phyloP scores from a whole-genome alignment of 2,113 vertebrate genomes.

The Dasyprocta punctata region DNA sequence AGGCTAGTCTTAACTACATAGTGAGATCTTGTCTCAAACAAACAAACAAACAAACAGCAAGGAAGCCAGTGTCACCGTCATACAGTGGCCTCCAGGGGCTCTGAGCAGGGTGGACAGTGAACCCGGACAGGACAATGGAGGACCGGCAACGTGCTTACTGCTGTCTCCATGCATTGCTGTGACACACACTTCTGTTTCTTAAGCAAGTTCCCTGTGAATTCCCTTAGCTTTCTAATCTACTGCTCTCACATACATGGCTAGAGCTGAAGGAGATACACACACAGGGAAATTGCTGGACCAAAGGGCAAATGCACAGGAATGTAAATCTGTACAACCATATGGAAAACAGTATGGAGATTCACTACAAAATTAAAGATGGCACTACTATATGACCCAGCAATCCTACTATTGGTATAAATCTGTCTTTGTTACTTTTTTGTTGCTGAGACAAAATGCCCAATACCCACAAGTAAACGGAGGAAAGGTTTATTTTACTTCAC shows the following conservation, averaged over 20 bases:
- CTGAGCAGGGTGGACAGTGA: background rate
- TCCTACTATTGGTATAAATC: background rate
- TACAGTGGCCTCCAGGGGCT: background rate
- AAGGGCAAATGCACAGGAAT: background rate
- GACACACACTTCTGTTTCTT: background rate
- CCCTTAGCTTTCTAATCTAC: background rate
- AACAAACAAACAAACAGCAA: background rate
- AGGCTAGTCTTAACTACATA: no score
- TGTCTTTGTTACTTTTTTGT: background rate
- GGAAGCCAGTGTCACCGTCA: rapidly evolving
- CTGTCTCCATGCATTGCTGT: background rate
- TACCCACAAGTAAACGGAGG: background rate
- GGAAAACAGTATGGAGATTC: background rate
- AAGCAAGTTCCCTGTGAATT: background rate
- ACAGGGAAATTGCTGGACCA: background rate
- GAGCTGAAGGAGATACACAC: background rate
- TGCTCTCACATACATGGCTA: background rate
- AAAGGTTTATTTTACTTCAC: background rate
- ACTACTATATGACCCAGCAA: background rate
- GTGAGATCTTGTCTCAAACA: no score
- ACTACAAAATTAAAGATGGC: background rate
- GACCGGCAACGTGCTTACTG: background rate
- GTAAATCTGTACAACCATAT: background rate
- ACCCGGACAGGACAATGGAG: background rate
- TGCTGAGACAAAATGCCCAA: background rate